Percentiles rank a stretch among this genome's conserved stretches.
These are phyloP conservation scores for Tolmerus cingulatus DNA, from an alignment of 2,888 invertebrate genomes.

Conservation along the genomic window DNA sequence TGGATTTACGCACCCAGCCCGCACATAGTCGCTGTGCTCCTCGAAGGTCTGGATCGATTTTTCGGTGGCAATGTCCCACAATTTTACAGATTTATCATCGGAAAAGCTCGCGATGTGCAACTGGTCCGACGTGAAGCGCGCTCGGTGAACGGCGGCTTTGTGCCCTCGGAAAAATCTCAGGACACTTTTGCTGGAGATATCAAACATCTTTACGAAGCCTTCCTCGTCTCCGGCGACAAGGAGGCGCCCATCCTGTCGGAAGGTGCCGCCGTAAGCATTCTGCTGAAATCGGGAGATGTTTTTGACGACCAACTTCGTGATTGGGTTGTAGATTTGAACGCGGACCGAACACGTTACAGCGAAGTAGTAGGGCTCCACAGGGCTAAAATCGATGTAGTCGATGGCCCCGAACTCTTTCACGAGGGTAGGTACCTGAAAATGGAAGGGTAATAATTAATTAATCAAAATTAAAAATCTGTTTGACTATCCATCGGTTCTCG, in stretches of 20 bases:
- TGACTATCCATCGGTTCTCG: too few species aligned
- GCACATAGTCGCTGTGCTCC: conserved; percentile 81
- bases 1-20: conserved; percentile 83
- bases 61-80: conserved; percentile 94
- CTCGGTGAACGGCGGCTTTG: conserved; percentile 78
- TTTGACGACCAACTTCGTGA: conserved; percentile 81
- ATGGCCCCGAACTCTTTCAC: conserved; percentile 93
- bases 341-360: conserved; percentile 92
- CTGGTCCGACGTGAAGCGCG: conserved; percentile 81
- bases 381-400: conserved; percentile 90
- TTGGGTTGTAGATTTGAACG: conserved; percentile 86
- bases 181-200: conserved; percentile 81
- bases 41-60: conserved; percentile 71
- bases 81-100: conserved; percentile 84
- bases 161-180: conserved; percentile 88
- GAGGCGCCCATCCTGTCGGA: conserved; percentile 82
- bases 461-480: too few species aligned
- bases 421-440: conserved; percentile 78
- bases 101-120: conserved; percentile 85
- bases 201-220: conserved; percentile 85
- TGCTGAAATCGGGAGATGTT: conserved; percentile 84
- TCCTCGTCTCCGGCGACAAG: conserved; percentile 92
- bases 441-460: not conserved
- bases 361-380: conserved; percentile 87
- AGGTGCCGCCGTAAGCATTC: conserved; percentile 85